phyloP scores from a whole-genome alignment of 2,888 invertebrate species.

The Habroteleia sp. region DNA sequence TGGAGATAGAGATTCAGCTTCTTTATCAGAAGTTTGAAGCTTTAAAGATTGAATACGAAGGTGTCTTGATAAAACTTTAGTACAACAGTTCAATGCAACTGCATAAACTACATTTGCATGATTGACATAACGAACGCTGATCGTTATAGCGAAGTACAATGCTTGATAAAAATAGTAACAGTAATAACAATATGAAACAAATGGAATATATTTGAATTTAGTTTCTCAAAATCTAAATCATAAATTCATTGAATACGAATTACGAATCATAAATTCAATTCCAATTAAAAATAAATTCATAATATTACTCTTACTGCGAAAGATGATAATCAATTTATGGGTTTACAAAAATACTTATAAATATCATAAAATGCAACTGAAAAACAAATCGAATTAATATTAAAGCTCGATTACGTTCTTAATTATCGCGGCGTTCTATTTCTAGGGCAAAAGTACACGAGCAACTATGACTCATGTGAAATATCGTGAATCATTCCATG shows the following conservation, averaged over 20 bases:
- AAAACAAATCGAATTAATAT: slow-evolving; percentile 7
- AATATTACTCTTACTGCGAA: too few species aligned
- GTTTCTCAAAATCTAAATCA: slow-evolving; percentile 1
- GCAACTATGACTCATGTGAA: slow-evolving; percentile 54
- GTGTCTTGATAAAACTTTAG: slow-evolving; percentile 27
- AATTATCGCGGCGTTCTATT: slow-evolving; percentile 26
- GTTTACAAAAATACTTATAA: too few species aligned
- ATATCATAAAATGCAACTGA: too few species aligned
- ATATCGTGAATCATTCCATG: slow-evolving; percentile 77
- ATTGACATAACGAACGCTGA: slow-evolving; percentile 36
- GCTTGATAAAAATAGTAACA: slow-evolving; percentile 21
- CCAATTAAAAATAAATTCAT: too few species aligned
- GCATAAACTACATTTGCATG: slow-evolving; percentile 34
- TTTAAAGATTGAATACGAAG: slow-evolving; percentile 31
- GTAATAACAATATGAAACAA: slow-evolving; percentile 8
- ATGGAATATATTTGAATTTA: neutral
- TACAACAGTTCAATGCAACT: slow-evolving; percentile 4
- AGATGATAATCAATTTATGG: neutral
- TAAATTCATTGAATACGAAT: too few species aligned
- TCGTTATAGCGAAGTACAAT: slow-evolving; percentile 10
- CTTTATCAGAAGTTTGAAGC: slow-evolving; percentile 43
- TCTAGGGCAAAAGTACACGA: slow-evolving; percentile 20
- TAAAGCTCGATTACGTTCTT: slow-evolving; percentile 7
- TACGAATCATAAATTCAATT: neutral
- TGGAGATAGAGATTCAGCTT: slow-evolving; percentile 28